These are phyloP conservation scores for Volucella inanis DNA, from an alignment of 2,888 invertebrate genomes.

Conservation along the genomic window DNA sequence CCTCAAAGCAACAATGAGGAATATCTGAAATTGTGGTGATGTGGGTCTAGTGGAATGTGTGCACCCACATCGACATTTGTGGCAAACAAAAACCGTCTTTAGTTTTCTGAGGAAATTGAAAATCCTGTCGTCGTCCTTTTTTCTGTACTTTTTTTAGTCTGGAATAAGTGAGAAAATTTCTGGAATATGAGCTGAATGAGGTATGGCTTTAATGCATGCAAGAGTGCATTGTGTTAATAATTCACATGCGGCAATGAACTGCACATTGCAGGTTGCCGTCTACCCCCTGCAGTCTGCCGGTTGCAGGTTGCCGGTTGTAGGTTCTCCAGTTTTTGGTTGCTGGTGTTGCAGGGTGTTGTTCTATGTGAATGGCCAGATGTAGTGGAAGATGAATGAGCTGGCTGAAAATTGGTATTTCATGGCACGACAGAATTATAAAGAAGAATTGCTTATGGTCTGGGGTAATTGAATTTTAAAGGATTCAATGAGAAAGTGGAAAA, in stretches of 20 bases:
- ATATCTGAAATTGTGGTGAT: neutral
- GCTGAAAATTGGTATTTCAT: constrained; percentile 64
- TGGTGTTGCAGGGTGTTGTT: neutral
- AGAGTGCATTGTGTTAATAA: constrained; percentile 69
- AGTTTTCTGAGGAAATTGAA: constrained; percentile 53
- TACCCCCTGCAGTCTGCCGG: too few relatives aligned
- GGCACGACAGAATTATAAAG: constrained; percentile 50
- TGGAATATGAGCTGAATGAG: constrained; percentile 55
- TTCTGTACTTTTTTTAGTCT: constrained; percentile 8
- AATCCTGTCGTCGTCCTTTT: constrained; percentile 34
- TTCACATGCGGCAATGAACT: constrained; percentile 37
- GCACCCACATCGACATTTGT: neutral
- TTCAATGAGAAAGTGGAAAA: constrained; percentile 4
- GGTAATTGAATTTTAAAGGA: constrained; percentile 68
- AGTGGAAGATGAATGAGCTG: constrained; percentile 59
- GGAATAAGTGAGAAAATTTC: constrained; percentile 46
- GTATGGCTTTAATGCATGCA: constrained; percentile 65
- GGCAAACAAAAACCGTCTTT: constrained; percentile 24
- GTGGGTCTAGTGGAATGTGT: constrained; percentile 5
- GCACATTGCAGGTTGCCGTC: too few relatives aligned
- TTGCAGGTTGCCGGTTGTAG: neutral
- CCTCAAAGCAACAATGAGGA: constrained; percentile 19
- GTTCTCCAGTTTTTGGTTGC: neutral
- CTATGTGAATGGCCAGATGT: constrained; percentile 59
- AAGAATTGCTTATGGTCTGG: constrained; percentile 52